Conservation (phyloP, 2,888 invertebrate genomes). For the Chrysomela aeneicollis region DNA sequence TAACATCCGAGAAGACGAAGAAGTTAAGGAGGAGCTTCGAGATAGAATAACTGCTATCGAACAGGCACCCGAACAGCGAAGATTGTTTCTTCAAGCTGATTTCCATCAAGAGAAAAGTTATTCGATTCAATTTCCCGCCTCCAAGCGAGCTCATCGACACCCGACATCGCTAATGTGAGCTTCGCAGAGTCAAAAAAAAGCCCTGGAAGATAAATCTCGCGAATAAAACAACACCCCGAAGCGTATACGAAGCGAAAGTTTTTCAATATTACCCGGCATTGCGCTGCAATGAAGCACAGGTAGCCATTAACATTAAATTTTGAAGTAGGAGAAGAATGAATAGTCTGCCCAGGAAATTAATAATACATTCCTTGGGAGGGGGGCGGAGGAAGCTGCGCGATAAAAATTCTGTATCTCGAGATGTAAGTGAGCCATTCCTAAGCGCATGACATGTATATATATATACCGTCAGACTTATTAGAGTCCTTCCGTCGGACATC, state of each 20-base stretch:
- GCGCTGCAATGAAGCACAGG: conserved; percentile 29
- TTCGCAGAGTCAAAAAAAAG: background rate
- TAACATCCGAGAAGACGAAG: too few species aligned
- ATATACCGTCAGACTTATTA: conserved; percentile 54
- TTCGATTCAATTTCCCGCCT: background rate
- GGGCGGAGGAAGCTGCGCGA: conserved; percentile 22
- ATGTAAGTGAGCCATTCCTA: conserved; percentile 57
- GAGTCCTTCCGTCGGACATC: conserved; percentile 54
- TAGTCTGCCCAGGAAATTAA: conserved; percentile 43
- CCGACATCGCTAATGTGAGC: conserved; percentile 4
- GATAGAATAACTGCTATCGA: background rate
- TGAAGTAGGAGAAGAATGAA: conserved; percentile 36
- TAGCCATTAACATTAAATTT: conserved; percentile 36
- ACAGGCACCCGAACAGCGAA: background rate
- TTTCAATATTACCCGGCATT: conserved; percentile 30
- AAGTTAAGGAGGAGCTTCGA: too few species aligned
- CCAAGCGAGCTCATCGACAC: background rate
- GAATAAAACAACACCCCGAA: conserved; percentile 22
- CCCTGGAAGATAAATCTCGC: conserved; percentile 19
- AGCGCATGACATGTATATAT: conserved; percentile 54
- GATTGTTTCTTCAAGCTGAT: background rate
- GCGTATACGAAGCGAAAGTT: conserved; percentile 24
- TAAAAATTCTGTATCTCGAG: conserved; percentile 48
- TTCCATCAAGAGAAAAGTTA: background rate
- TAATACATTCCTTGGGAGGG: conserved; percentile 43